Conservation (phyloP, 2,888 invertebrate genomes). For the Cyclophora albipunctata region DNA sequence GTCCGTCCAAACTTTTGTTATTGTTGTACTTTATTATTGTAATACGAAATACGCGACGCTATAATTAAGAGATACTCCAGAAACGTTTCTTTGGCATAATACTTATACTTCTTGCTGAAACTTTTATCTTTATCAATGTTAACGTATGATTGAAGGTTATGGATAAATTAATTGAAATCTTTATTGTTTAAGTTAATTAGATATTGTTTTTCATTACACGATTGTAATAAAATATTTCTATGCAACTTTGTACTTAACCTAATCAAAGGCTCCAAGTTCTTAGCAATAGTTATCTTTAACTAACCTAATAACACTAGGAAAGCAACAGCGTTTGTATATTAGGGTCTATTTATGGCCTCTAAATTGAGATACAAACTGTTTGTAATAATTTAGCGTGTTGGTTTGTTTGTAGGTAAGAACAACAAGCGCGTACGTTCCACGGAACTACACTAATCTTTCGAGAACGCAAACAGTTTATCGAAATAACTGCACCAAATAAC, state of each 20-base stretch:
- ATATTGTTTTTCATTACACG: too few species aligned
- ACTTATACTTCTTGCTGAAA: conserved; percentile 62
- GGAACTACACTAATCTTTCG: conserved; percentile 34
- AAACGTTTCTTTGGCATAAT: conserved; percentile 60
- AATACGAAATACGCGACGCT: conserved; percentile 68
- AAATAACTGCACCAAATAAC: conserved; percentile 48
- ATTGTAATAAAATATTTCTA: too few species aligned
- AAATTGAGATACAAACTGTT: conserved; percentile 10
- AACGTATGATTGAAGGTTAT: conserved; percentile 21
- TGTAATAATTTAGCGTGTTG: conserved; percentile 15
- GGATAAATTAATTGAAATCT: background rate
- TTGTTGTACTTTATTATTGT: conserved; percentile 74
- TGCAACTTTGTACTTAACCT: too few species aligned
- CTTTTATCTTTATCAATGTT: conserved; percentile 62
- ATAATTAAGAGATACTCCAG: conserved; percentile 70
- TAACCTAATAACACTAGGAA: too few species aligned
- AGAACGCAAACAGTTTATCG: conserved; percentile 51
- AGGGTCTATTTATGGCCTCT: conserved; percentile 4
- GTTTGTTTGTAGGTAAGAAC: conserved; percentile 27
- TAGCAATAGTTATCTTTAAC: too few species aligned
- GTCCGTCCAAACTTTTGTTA: conserved; percentile 70
- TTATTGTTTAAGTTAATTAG: too few species aligned
- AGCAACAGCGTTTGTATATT: too few species aligned
- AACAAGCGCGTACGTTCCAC: conserved; percentile 25
- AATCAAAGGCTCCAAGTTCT: too few species aligned